Evolutionary conservation across 1,140 invertebrate species (phyloP).

Genomic region (Cotesia vestalis): DNA sequence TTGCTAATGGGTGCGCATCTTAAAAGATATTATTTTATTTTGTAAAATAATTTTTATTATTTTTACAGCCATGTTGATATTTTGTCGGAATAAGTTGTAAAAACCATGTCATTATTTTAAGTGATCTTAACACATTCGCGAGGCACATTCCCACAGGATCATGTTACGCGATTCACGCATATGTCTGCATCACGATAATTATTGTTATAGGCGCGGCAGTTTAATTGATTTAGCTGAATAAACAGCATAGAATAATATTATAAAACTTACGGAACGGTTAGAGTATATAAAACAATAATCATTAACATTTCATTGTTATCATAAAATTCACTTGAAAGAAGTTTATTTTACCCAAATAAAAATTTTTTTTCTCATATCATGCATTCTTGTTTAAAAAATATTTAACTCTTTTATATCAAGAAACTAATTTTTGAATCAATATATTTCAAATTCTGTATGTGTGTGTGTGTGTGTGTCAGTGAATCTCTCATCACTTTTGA

Average conservation of each 20-base stretch:
- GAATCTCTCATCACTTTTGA: too few species aligned
- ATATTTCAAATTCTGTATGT: too few species aligned
- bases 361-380: too few species aligned
- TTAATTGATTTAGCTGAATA: constrained; percentile 27
- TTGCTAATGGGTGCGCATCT: too few species aligned
- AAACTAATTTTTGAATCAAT: too few species aligned
- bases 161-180: constrained; percentile 25
- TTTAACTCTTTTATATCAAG: too few species aligned
- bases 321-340: too few species aligned
- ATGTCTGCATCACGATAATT: constrained; percentile 22
- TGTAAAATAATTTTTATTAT: neutral
- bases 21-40: too few species aligned
- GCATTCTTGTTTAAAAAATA: too few species aligned
- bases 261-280: neutral
- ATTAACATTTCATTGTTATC: too few species aligned
- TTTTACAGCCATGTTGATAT: constrained; percentile 4
- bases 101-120: neutral
- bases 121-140: neutral
- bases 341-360: too few species aligned
- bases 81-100: constrained; percentile 7
- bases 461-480: too few species aligned
- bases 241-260: constrained; percentile 12
- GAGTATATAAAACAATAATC: neutral
- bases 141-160: constrained; percentile 33
- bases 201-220: constrained; percentile 28